Base-by-base conservation (phyloP, 2,113 vertebrate species). In the Vombatus ursinus region DNA sequence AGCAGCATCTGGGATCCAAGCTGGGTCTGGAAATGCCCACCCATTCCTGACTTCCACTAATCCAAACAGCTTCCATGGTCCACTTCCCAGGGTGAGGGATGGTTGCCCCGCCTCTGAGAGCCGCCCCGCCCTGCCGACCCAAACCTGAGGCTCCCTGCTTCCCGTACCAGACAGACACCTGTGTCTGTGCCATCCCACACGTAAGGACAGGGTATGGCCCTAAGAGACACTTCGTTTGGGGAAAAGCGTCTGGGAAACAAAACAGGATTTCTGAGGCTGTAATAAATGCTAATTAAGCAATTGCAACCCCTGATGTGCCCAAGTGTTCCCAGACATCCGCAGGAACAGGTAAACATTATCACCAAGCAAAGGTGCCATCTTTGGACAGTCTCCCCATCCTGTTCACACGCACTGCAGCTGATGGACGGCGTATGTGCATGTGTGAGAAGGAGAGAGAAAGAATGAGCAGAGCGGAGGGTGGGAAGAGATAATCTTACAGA, bases 291-390 rank as follows among this genome's bases (percentile, higher is more conserved):
- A 89, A 3, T 23, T 84, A 3, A 49, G 8, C n/a, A 90, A 24
- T 1, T 10, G 24, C 1, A 0, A 47, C 47, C 61, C 51, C 2
- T 0, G n/a, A 84, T 23, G 68, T 22, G n/a, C 31, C 61, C 61
- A 68, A n/a, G 1, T 37, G 37, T 77, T 31, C 57, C 57, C 57
- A 37, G 28, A 37, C 57, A 68, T 68, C 57, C 3, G 31, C 61
- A 37, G 61, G 61, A 68, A 37, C 61, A 37, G 0, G 31, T 3
- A 14, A 84, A 44, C 68, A 11, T 84, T 1, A 84, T 23, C 68
- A 44, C 37, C 68, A 44, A 84, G 68, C 68, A n/a, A 77, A 77
- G 68, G 37, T 22, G 37, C 37, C 37, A n/a, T 77, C 68, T 77
- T 68, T n/a, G 68, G 31, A 77, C 14, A 16, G 37, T n/a, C 37